Conservation (phyloP, 1,140 invertebrate species). For the Papilio xuthus region DNA sequence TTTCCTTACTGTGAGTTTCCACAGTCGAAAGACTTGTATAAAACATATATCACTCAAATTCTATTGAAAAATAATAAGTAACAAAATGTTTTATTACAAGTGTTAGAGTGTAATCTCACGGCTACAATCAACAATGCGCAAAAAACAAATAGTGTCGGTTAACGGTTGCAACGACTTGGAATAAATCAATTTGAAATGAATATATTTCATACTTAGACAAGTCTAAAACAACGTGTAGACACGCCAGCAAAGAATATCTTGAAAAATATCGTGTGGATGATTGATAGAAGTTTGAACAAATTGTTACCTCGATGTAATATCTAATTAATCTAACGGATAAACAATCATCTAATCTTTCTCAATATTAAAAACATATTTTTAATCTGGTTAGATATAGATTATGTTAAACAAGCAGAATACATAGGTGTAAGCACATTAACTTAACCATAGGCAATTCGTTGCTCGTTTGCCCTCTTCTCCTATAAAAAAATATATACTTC, state of each 20-base stretch:
- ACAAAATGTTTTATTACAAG: no score
- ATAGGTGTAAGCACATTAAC: no score
- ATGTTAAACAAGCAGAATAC: no score
- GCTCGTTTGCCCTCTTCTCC: no score
- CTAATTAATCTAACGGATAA: background rate
- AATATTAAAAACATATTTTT: background rate
- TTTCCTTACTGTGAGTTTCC: no score
- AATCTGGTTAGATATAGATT: no score
- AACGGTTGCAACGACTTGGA: background rate
- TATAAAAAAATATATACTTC: no score
- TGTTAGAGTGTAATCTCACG: no score
- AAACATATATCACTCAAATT: no score
- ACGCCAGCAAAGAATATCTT: background rate
- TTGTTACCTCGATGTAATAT: background rate
- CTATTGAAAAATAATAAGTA: no score
- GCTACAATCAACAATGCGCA: background rate
- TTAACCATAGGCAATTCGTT: no score
- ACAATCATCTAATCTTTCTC: background rate
- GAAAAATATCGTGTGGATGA: background rate
- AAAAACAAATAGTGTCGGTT: slow-evolving; percentile 5
- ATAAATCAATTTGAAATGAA: background rate
- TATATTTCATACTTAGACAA: background rate
- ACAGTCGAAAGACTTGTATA: no score
- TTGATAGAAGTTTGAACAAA: background rate
- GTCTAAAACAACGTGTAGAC: background rate